Percentiles rank a stretch among this genome's conserved stretches.
Evolutionary conservation across 2,797 vertebrate genomes (phyloP).

Genomic region (Poeciliopsis presidionis): DNA sequence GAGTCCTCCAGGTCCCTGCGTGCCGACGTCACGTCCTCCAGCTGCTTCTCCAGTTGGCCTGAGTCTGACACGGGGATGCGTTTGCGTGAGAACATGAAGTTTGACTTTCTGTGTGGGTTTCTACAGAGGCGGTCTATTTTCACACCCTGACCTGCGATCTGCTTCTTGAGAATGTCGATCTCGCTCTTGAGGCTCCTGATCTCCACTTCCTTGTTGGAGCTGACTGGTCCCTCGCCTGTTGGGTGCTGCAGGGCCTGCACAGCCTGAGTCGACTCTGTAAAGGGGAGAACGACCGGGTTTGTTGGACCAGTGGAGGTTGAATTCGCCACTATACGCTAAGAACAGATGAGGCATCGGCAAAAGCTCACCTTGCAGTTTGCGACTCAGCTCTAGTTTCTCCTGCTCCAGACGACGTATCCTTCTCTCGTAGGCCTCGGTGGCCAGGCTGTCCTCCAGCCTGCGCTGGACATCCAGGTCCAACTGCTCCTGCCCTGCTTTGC

Average conservation of each 20-base stretch:
- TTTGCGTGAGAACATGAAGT: neutral
- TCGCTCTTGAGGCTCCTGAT: conserved; percentile 94
- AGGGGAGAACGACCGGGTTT: neutral
- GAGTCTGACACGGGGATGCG: conserved; percentile 79
- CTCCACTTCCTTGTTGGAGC: conserved; percentile 91
- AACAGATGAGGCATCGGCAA: neutral
- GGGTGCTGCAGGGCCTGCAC: conserved; percentile 93
- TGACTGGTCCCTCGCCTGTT: conserved; percentile 84
- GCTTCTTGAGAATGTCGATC: conserved; percentile 94
- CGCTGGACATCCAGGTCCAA: conserved; percentile 89
- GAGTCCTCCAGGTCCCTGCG: conserved; percentile 90
- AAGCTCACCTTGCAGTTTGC: conserved; percentile 93
- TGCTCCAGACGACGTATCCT: conserved; percentile 95
- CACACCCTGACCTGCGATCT: conserved; percentile 85
- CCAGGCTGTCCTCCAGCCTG: conserved; percentile 93
- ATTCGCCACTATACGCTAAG: neutral
- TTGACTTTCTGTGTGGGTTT: neutral
- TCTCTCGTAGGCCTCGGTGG: conserved; percentile 96
- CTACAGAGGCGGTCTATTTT: neutral
- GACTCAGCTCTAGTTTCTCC: conserved; percentile 94
- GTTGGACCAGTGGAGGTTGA: neutral
- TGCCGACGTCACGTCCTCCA: conserved; percentile 87
- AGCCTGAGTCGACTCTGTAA: conserved; percentile 92
- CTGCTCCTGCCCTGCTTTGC: conserved; percentile 68
- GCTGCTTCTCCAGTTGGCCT: conserved; percentile 88